Base-by-base conservation (phyloP, 2,113 vertebrate genomes). In the Glareola pratincola region DNA sequence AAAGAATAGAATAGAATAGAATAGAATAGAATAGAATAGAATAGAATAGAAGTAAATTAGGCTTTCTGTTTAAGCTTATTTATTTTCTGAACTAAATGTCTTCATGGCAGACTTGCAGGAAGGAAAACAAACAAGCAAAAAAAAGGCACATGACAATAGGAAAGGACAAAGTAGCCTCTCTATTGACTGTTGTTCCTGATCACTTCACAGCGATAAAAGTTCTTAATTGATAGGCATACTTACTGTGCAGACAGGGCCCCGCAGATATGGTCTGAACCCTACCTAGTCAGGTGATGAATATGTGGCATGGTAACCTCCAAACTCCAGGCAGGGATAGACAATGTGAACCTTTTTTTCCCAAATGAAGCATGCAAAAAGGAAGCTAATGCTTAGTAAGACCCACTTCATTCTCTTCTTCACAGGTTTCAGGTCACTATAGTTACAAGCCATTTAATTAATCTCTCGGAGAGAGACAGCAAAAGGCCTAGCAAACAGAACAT, bases 221-320 rank as follows among this genome's bases (percentile, higher is more conserved):
- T 77, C 12, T 62, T 34, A 67, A 30, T 8, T 45, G 19, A 54
- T 15, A 72, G 15, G 8, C 2, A 2, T 9, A 26, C 68, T 83
- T 83, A 23, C 57, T 23, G 48, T 7, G 11, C 14, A 82, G n/a
- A 30, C 8, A 54, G 20, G 90, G 19, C 26, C 16, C 19, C 1
- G 2, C 43, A 51, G 11, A 14, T 27, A 14, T 4, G 4, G 6
- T 29, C 9, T 1, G 0, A 59, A 47, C 34, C 19, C 41, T 63
- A 14, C 9, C 13, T 23, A 43, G 10, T 48, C 10, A 83, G 22
- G 14, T 59, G 19, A 51, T 41, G 5, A 27, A 50, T 36, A n/a
- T 15, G 9, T 36, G 48, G 12, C 23, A 56, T 12, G 5, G 9
- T 27, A 43, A 43, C 12, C 21, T 57, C 13, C 24, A 79, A 32